Conservation (phyloP, 2,113 vertebrate species). For the Polypterus bichir region DNA sequence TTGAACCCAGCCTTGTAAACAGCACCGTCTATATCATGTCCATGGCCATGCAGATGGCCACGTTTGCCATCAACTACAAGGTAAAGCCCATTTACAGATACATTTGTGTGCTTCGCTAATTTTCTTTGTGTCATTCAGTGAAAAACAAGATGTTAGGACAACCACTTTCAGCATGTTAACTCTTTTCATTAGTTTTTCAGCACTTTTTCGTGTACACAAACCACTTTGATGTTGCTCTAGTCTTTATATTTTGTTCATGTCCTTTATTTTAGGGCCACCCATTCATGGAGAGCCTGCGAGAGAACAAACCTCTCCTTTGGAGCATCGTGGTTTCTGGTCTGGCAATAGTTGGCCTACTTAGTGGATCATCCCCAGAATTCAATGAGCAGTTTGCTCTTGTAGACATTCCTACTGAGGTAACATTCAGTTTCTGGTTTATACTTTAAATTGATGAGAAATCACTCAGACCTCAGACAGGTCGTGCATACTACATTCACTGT, state of each 20-base stretch:
- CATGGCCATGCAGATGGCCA: constrained; percentile 96
- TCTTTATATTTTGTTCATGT: background rate
- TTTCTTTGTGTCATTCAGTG: no score
- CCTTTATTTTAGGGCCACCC: constrained; percentile 66
- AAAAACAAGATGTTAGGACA: no score
- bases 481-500: background rate
- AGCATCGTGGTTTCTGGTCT: constrained; percentile 70
- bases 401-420: constrained; percentile 84
- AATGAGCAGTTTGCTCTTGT: constrained; percentile 86
- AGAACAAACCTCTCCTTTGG: constrained; percentile 84
- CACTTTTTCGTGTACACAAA: background rate
- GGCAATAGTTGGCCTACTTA: constrained; percentile 70
- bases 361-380: constrained; percentile 81
- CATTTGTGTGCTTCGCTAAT: no score
- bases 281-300: constrained; percentile 86
- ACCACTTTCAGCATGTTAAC: no score
- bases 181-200: background rate
- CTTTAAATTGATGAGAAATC: background rate
- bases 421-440: background rate
- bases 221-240: fast-evolving
- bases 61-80: constrained; percentile 97
- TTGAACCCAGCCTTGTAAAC: constrained; percentile 89
- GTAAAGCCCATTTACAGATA: constrained; percentile 26
- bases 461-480: background rate
- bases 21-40: constrained; percentile 97